Evolutionary conservation across 2,888 invertebrate genomes (phyloP), one percentile per base, ranked within the genome.

Genomic region (Cinara cedri): DNA sequence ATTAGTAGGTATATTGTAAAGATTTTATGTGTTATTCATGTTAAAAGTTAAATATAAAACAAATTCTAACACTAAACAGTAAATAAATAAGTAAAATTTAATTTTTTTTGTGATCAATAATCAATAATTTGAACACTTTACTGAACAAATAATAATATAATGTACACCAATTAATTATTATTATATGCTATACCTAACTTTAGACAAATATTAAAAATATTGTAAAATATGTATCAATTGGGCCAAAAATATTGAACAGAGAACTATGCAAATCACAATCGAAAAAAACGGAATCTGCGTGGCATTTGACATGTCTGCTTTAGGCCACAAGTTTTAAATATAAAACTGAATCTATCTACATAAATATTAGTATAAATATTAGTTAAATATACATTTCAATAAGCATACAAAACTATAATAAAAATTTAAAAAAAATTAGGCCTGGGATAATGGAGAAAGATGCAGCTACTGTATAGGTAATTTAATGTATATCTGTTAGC

Each of bases 91-190:
- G 21, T 34, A 34, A 16, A 62, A 34, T 62, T 62, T 8, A 62
- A 34, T 42, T 62, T 62, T n/a, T 42, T n/a, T n/a, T 34, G n/a
- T 34, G n/a, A 9, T n/a, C 16, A 34, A 34, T 60, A 62, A 34
- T 62, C n/a, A 62, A 62, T 62, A 34, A 62, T 34, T 62, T 60
- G 26, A 26, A 60, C 26, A 60, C 16, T n/a, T n/a, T 16, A 26
- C 19, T 14, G 14, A 24, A 21, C 57, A 55, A 19, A 55, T 55
- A 21, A 55, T 21, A 55, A 55, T 55, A 55, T 11, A 21, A 55
- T 19, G 19, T 54, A 54, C 19, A 54, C 21, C 19, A 54, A 54
- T 54, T 54, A 54, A 54, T 19, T 54, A 54, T 54, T 21, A 54
- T 54, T 19, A 54, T 54, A 51, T 51, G 54, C n/a, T 54, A 54